Percentiles rank a stretch among this genome's conserved stretches.
These are phyloP conservation scores for Hydrozoanthus tunicans DNA, from an alignment of 64 coral and sea anemone genomes.

Conservation along the genomic window DNA sequence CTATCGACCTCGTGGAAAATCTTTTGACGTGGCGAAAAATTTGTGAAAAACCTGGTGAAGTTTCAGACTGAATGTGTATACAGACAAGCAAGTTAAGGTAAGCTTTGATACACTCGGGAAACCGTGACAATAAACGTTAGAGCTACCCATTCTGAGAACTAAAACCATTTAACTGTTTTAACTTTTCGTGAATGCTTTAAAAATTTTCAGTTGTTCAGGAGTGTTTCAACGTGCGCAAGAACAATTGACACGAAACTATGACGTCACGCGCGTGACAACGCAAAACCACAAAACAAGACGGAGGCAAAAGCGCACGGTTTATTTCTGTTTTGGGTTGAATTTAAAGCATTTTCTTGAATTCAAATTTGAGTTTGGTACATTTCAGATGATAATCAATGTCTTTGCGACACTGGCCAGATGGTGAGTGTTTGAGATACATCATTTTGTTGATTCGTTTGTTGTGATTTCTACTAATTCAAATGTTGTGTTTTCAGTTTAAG, in stretches of 20 bases:
- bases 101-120: too few relatives aligned
- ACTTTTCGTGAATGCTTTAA: not conserved
- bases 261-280: slow-evolving; percentile 54
- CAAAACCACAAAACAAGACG: not conserved
- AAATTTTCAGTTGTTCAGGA: not conserved
- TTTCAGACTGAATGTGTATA: too few relatives aligned
- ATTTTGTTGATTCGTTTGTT: not conserved
- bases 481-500: slow-evolving; percentile 79
- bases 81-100: too few relatives aligned
- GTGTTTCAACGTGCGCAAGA: slow-evolving; percentile 1
- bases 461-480: not conserved
- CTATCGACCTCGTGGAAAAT: too few relatives aligned
- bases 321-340: not conserved
- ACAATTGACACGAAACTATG: slow-evolving; percentile 42
- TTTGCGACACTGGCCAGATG: slow-evolving; percentile 27
- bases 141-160: too few relatives aligned
- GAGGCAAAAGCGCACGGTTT: not conserved
- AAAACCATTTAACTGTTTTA: too few relatives aligned
- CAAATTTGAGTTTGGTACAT: not conserved
- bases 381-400: slow-evolving; percentile 39
- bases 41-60: too few relatives aligned
- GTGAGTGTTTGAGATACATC: not conserved
- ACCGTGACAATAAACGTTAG: too few relatives aligned
- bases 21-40: too few relatives aligned
- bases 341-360: not conserved